A percentile compares a stretch with the other conserved stretches of the same genome.
Conservation (phyloP, 2,888 invertebrate species). For the Globia sparganii region DNA sequence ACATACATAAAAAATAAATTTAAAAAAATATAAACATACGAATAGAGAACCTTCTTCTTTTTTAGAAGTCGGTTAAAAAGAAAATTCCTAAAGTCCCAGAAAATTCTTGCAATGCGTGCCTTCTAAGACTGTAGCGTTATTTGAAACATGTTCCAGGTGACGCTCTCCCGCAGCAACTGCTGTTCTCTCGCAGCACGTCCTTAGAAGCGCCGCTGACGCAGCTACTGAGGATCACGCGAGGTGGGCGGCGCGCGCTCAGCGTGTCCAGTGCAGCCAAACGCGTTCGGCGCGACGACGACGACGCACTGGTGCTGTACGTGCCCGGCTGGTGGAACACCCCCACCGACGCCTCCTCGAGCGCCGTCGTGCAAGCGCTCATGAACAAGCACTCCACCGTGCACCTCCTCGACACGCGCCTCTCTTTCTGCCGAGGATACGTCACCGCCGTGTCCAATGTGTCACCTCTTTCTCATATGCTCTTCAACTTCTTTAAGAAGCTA, state of each 20-base stretch:
- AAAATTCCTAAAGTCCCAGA: neutral
- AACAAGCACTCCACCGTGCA: slow-evolving; percentile 74
- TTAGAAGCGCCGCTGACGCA: slow-evolving; percentile 72
- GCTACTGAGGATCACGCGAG: slow-evolving; percentile 74
- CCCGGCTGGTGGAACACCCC: slow-evolving; percentile 87
- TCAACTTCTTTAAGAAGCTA: slow-evolving; percentile 74
- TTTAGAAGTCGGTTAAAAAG: too few relatives aligned
- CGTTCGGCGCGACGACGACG: slow-evolving; percentile 41
- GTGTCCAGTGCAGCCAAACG: slow-evolving; percentile 70
- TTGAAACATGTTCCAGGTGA: slow-evolving; percentile 77
- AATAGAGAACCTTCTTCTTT: too few relatives aligned
- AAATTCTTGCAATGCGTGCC: neutral
- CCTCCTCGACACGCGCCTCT: slow-evolving; percentile 79
- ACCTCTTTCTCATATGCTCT: slow-evolving; percentile 77
- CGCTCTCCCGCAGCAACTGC: slow-evolving; percentile 78
- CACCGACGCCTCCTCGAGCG: slow-evolving; percentile 78
- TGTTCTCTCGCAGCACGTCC: slow-evolving; percentile 74
- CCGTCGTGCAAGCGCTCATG: slow-evolving; percentile 78
- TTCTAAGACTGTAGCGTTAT: neutral
- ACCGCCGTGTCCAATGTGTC: slow-evolving; percentile 80
- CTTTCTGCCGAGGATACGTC: slow-evolving; percentile 83
- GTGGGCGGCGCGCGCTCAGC: slow-evolving; percentile 67
- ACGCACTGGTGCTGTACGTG: slow-evolving; percentile 78
- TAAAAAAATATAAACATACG: too few relatives aligned
- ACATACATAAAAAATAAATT: too few relatives aligned